Percentiles rank a stretch among this genome's conserved stretches.
Conservation (phyloP, 2,888 invertebrate species). For the Monochamus alternatus region DNA sequence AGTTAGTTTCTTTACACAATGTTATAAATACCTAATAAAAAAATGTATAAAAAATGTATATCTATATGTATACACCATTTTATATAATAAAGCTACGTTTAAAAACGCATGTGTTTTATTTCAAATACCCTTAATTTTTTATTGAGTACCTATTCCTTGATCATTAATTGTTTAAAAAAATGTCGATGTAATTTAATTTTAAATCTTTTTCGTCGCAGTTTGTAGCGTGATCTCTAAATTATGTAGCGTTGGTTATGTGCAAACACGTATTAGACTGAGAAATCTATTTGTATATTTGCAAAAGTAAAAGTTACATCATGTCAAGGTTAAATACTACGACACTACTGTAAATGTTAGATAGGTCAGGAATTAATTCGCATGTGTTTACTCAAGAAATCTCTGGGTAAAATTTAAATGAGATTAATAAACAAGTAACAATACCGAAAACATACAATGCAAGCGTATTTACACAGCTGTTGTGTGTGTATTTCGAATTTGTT, state of each 20-base stretch:
- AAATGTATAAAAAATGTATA: too few relatives aligned
- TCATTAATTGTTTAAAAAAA: constrained; percentile 12
- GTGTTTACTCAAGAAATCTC: constrained; percentile 36
- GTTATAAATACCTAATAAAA: too few relatives aligned
- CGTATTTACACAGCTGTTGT: constrained; percentile 13
- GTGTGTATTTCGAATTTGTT: constrained; percentile 1
- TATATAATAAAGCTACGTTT: neutral
- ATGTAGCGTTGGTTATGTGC: constrained; percentile 18
- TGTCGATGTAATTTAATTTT: constrained; percentile 14
- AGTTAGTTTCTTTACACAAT: too few relatives aligned
- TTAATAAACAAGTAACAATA: constrained; percentile 33
- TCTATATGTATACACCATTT: too few relatives aligned
- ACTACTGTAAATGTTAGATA: constrained; percentile 37
- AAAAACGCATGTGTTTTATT: constrained; percentile 9
- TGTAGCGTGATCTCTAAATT: neutral
- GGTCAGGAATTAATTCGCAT: constrained; percentile 40
- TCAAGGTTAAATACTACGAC: constrained; percentile 40
- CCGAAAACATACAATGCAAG: constrained; percentile 13
- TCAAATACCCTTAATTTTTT: neutral
- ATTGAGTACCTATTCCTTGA: neutral
- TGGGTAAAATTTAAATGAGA: constrained; percentile 33
- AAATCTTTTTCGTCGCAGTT: neutral
- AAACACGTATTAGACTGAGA: constrained; percentile 29
- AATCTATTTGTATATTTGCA: constrained; percentile 37
- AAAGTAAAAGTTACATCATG: constrained; percentile 40